A percentile compares a stretch with the other conserved stretches of the same genome.
phyloP scores from a whole-genome alignment of 2,113 vertebrate species.

The Acrocephalus kingi region DNA sequence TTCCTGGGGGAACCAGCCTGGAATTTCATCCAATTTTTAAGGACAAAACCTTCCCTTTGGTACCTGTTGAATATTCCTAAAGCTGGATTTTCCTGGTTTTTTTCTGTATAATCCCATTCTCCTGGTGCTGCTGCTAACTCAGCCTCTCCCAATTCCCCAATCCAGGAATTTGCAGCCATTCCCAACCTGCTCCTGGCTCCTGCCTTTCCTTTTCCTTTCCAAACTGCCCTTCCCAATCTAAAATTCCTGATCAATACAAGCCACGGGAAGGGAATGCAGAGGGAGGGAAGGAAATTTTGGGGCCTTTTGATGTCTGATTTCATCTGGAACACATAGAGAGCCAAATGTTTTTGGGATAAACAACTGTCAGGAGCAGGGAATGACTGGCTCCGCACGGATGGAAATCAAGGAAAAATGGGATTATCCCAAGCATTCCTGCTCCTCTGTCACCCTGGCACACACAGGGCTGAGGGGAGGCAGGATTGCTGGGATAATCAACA shows the following conservation, averaged over 20 bases:
- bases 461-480: not conserved
- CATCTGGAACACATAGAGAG: slow-evolving; percentile 21
- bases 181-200: not conserved
- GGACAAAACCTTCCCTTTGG: not conserved
- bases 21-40: not conserved
- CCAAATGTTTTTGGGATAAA: slow-evolving; percentile 21
- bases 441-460: no score
- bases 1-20: not conserved
- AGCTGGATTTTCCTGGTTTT: not conserved
- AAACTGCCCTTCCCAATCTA: not conserved
- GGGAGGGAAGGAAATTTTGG: not conserved
- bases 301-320: slow-evolving; percentile 26
- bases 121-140: not conserved
- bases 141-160: not conserved
- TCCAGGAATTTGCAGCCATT: not conserved
- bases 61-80: not conserved
- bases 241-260: not conserved
- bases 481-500: not conserved
- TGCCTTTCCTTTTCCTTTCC: not conserved
- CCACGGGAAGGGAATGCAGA: not conserved
- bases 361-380: slow-evolving; percentile 15
- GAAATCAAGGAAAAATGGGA: not conserved
- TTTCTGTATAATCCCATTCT: not conserved
- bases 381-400: not conserved
- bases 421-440: not conserved